Percentiles rank a stretch among this genome's conserved stretches.
These are phyloP conservation scores for Umimayanthus chanpuru DNA, from an alignment of 92 coral and sea anemone genomes.

Conservation along the genomic window DNA sequence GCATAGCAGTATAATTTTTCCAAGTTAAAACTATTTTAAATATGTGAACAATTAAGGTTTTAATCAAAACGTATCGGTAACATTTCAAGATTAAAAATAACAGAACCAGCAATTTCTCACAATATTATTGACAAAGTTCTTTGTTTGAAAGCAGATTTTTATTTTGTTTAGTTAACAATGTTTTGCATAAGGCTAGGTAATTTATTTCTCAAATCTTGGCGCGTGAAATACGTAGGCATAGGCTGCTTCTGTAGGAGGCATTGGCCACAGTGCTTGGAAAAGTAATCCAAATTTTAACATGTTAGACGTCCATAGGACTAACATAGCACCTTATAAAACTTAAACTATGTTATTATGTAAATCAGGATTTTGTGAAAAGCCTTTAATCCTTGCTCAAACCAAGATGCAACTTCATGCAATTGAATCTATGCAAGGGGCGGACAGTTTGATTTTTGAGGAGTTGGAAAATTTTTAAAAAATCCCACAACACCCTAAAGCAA, in stretches of 20 bases:
- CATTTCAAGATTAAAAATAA: neutral
- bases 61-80: slow-evolving; percentile 24
- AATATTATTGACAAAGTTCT: slow-evolving; percentile 18
- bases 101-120: neutral
- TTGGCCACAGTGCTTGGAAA: too few species aligned
- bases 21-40: neutral
- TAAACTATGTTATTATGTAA: too few species aligned
- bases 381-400: neutral
- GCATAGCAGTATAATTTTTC: neutral
- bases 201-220: neutral
- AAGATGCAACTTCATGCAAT: too few species aligned
- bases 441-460: too few species aligned
- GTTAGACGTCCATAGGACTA: too few species aligned
- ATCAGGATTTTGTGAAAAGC: too few species aligned
- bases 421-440: too few species aligned
- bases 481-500: too few species aligned
- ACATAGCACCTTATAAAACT: too few species aligned
- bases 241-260: neutral
- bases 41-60: neutral
- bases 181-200: neutral
- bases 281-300: too few species aligned
- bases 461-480: too few species aligned
- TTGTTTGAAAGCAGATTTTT: slow-evolving; percentile 4
- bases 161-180: neutral
- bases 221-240: neutral